A percentile compares a stretch with the other conserved stretches of the same genome.
Conservation (phyloP, 2,888 invertebrate genomes). For the Melitaea athalia region DNA sequence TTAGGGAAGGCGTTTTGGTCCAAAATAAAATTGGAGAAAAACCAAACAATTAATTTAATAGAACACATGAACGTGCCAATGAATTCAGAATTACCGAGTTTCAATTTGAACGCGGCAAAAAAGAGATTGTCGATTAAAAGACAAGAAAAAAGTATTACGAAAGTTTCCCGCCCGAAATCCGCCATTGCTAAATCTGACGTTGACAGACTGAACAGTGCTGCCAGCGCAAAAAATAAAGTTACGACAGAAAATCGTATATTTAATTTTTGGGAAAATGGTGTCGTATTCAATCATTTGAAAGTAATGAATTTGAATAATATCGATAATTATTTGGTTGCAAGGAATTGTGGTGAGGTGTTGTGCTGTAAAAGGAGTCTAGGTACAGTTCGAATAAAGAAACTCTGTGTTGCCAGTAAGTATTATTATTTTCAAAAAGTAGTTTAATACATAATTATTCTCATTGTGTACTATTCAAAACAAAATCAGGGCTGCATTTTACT, state of each 20-base stretch:
- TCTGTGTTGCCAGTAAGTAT: constrained; percentile 64
- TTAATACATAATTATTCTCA: too few relatives aligned
- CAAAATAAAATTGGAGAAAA: constrained; percentile 62
- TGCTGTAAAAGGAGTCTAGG: constrained; percentile 59
- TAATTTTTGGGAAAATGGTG: constrained; percentile 59
- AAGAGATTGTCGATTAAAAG: constrained; percentile 54
- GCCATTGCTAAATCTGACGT: constrained; percentile 46
- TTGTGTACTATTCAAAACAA: too few relatives aligned
- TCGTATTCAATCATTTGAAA: constrained; percentile 66
- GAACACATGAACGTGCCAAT: constrained; percentile 53
- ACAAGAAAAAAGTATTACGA: constrained; percentile 50
- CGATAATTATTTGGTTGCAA: constrained; percentile 64
- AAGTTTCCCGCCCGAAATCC: constrained; percentile 56
- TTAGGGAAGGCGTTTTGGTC: constrained; percentile 72
- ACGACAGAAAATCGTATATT: constrained; percentile 44
- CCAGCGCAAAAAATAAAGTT: constrained; percentile 50
- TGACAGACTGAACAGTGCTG: constrained; percentile 62
- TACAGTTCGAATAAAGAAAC: constrained; percentile 53
- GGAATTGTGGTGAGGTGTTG: constrained; percentile 68
- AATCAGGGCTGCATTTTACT: background rate
- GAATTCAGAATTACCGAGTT: constrained; percentile 42
- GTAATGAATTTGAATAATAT: constrained; percentile 53
- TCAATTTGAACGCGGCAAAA: constrained; percentile 69
- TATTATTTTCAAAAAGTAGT: background rate
- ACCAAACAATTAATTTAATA: constrained; percentile 56